Evolutionary conservation across 2,797 vertebrate genomes (phyloP).

Genomic region (Saguinus oedipus): DNA sequence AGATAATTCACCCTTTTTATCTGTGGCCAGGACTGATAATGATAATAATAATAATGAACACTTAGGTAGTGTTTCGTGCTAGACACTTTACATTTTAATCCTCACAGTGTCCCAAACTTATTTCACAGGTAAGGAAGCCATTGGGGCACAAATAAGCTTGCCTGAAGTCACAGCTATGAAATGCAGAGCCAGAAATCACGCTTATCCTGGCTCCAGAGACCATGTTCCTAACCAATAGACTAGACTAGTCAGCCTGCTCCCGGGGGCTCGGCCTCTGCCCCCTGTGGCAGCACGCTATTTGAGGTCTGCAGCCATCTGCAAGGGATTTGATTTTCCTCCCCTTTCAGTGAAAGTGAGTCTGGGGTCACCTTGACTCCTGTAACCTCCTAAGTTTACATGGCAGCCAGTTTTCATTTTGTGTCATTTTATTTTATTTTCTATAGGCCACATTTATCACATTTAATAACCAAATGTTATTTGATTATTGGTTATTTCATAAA

Average conservation of each 20-base stretch:
- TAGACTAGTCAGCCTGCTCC: neutral
- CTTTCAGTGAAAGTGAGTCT: neutral
- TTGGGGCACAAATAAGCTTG: neutral
- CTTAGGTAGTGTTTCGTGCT: neutral
- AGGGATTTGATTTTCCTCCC: neutral
- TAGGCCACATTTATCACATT: neutral
- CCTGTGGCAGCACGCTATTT: rapidly evolving
- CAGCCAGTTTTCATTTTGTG: neutral
- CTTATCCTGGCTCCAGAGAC: neutral
- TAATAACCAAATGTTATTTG: neutral
- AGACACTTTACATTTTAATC: neutral
- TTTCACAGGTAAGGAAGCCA: neutral
- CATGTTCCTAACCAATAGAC: neutral
- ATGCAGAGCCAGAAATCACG: neutral
- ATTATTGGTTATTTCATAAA: neutral
- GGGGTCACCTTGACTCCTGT: neutral
- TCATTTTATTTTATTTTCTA: conserved; percentile 2
- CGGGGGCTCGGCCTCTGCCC: neutral
- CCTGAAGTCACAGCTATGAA: neutral
- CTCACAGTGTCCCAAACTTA: neutral
- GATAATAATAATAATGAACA: neutral
- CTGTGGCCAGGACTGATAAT: neutral
- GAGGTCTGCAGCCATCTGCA: neutral
- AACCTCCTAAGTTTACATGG: neutral
- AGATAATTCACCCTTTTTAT: neutral